Conservation (phyloP, 2,797 vertebrate species). For the Micromesistius poutassou region DNA sequence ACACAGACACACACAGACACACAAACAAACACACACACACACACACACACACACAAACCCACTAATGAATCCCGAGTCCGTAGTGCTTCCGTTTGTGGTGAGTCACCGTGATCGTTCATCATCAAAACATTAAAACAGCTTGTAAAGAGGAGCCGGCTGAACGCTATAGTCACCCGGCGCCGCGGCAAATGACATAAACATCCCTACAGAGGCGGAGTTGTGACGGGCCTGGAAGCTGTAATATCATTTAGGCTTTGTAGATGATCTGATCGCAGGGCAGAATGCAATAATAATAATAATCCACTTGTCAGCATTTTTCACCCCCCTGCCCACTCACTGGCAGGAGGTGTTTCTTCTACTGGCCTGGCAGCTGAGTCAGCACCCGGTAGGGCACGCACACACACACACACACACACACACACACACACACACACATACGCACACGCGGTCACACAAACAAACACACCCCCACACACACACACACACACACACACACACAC, state of each 20-base stretch:
- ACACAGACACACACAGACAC: conserved; percentile 12
- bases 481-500: too few species aligned
- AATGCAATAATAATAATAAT: conserved; percentile 49
- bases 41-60: background rate
- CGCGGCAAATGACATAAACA: conserved; percentile 44
- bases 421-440: too few species aligned
- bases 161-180: conserved; percentile 26
- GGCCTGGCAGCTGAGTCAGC: conserved; percentile 50
- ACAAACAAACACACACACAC: background rate
- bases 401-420: conserved; percentile 11
- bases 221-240: conserved; percentile 31
- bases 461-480: too few species aligned
- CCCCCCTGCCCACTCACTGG: conserved; percentile 41
- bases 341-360: conserved; percentile 22
- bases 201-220: conserved; percentile 50
- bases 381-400: conserved; percentile 17
- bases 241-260: conserved; percentile 44
- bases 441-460: too few species aligned
- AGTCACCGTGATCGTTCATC: too few species aligned
- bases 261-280: conserved; percentile 52
- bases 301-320: conserved; percentile 54
- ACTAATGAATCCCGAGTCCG: too few species aligned
- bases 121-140: background rate
- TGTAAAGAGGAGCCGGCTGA: conserved; percentile 11
- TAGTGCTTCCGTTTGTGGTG: too few species aligned